phyloP scores from a whole-genome alignment of 2,888 invertebrate species.

The Lasius platythorax region DNA sequence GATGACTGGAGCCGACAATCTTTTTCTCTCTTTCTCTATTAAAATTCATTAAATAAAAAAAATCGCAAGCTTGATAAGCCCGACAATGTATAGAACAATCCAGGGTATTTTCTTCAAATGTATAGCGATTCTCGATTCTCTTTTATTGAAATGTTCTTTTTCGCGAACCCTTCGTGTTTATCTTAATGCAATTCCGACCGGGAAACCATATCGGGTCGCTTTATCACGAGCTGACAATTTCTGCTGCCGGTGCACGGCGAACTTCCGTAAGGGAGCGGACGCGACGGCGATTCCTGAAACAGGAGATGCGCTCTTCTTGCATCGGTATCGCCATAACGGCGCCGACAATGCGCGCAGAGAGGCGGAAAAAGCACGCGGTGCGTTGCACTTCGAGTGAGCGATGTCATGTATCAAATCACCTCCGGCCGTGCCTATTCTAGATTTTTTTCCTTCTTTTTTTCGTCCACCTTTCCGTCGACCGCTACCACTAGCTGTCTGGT shows the following conservation, averaged over 20 bases:
- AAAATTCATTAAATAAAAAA: not conserved
- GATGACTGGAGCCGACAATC: not conserved
- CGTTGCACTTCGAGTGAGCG: constrained; percentile 70
- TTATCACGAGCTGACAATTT: constrained; percentile 51
- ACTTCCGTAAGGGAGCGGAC: constrained; percentile 59
- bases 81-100: not conserved
- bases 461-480: constrained; percentile 43
- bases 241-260: not conserved
- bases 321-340: constrained; percentile 71
- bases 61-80: not conserved
- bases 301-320: constrained; percentile 48
- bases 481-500: constrained; percentile 40
- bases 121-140: not conserved
- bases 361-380: constrained; percentile 54
- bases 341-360: constrained; percentile 60
- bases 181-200: constrained; percentile 63
- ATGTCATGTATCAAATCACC: constrained; percentile 82
- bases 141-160: not conserved
- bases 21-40: too few relatives aligned
- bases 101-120: not conserved
- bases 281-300: constrained; percentile 60
- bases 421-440: constrained; percentile 74
- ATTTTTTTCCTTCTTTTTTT: constrained; percentile 63
- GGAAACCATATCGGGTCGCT: constrained; percentile 47
- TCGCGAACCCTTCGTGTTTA: constrained; percentile 47